phyloP scores from a whole-genome alignment of 2,113 vertebrate species.

The Channa maculata region DNA sequence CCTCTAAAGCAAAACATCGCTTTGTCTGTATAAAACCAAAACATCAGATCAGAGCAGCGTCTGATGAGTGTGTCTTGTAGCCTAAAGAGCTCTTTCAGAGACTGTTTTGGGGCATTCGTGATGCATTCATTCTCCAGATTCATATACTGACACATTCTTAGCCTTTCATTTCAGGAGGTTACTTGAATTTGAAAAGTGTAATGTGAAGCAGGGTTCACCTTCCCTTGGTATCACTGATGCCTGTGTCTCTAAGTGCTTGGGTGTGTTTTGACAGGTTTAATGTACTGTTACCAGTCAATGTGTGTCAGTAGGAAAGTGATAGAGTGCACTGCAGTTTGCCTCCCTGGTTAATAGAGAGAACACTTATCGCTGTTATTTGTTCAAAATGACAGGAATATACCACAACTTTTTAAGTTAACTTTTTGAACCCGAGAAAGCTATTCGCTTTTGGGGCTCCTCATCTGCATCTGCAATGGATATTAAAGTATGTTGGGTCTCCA shows the following conservation, averaged over 20 bases:
- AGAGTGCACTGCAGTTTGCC: no score
- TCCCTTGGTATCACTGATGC: not conserved
- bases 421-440: no score
- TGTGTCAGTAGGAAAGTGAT: constrained; percentile 38
- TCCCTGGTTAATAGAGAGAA: no score
- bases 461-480: no score
- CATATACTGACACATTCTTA: not conserved
- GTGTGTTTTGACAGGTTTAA: constrained; percentile 36
- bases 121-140: not conserved
- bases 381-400: no score
- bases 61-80: constrained; percentile 2
- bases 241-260: constrained; percentile 11
- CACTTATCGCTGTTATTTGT: no score
- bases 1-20: constrained; percentile 26
- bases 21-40: constrained; percentile 28
- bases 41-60: constrained; percentile 37
- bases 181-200: not conserved
- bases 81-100: not conserved
- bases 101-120: not conserved
- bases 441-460: no score
- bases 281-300: constrained; percentile 4
- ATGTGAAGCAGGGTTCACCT: not conserved
- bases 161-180: not conserved
- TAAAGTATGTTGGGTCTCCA: no score
- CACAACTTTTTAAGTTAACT: no score